Evolutionary conservation across 2,113 vertebrate genomes (phyloP), one percentile per base, ranked within the genome.

Genomic region (Spilogale gracilis): DNA sequence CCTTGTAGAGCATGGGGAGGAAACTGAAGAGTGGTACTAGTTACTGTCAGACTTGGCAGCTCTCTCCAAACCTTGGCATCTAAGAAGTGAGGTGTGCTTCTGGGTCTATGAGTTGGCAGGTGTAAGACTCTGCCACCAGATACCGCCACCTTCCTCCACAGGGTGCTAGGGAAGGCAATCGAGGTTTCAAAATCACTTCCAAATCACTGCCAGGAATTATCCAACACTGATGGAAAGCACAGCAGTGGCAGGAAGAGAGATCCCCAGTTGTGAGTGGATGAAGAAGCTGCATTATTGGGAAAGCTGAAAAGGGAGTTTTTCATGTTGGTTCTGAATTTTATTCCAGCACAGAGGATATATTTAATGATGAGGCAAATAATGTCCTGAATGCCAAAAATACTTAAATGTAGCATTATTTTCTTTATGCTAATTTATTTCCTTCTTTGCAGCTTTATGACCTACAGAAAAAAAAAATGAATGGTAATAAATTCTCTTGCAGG

Each of bases 51-150:
- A 61, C 90, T 67, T 93, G 96, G 88, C 96, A 79, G 85, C 87
- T 73, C 50, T 89, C 54, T 76, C 73, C 67, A 69, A 88, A 95
- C 56, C 78, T 58, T 91, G 97, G 95, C 84, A 54, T 85, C 48
- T 61, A 82, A 96, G 94, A 94, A 81, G 61, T 8, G 76, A 95
- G 94, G 92, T 97, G 79, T 80, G 90, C 90, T 97, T 83, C 91
- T 95, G 82, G 85, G 93, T 83, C 84, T 73, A 43, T n/a, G 87
- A 95, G 81, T 92, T 94, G 95, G 97, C 87, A 92, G 84, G 65
- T 85, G 45, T 73, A 58, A 94, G 83, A 65, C 79, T 65, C 88
- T 88, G 63, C 76, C 84, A 94, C 95, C 89, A 97, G 91, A 89
- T 82, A 89, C n/a, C 1, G 38, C 79, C 60, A 61, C 94, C 96